phyloP scores from a whole-genome alignment of 2,797 vertebrate species.

The Aselliscus stoliczkanus region DNA sequence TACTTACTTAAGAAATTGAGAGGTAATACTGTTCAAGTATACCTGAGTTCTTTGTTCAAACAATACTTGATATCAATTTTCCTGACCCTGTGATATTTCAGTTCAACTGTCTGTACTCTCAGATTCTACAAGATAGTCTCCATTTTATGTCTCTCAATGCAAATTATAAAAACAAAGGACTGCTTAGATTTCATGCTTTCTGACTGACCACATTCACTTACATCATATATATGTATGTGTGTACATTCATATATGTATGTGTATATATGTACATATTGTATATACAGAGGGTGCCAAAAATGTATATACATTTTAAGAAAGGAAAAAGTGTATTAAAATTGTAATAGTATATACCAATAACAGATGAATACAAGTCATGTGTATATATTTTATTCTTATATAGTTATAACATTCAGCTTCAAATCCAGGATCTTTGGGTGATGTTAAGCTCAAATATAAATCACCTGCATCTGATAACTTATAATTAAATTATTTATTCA shows the following conservation, averaged over 20 bases:
- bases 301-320: no score
- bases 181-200: background rate
- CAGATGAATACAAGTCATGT: no score
- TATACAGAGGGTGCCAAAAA: background rate
- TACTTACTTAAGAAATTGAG: background rate
- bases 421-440: background rate
- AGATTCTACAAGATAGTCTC: background rate
- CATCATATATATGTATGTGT: background rate
- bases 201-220: background rate
- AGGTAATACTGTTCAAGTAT: background rate
- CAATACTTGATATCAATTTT: background rate
- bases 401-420: background rate
- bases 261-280: no score
- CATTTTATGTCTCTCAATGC: background rate
- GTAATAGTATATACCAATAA: no score
- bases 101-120: background rate
- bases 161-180: background rate
- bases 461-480: background rate
- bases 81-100: background rate
- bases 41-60: background rate
- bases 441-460: background rate
- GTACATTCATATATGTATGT: background rate
- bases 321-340: no score
- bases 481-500: background rate
- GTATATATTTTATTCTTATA: background rate